Evolutionary conservation across 92 coral and sea anemone species (phyloP).

Genomic region (Chrysogorgia sp.): DNA sequence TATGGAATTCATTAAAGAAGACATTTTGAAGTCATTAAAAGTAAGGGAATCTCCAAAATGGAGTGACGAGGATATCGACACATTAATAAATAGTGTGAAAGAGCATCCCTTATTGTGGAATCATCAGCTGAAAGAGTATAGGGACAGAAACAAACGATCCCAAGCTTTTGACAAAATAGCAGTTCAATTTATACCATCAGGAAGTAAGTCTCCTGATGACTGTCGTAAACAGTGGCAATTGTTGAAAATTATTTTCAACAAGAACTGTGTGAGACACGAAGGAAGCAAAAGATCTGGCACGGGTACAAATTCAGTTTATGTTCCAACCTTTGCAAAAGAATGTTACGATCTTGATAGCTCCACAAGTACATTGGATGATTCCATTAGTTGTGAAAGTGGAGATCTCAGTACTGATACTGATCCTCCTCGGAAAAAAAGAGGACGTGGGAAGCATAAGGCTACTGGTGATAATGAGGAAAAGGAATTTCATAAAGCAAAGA

Average conservation of each 20-base stretch:
- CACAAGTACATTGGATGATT: conserved; percentile 21
- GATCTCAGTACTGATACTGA: not conserved
- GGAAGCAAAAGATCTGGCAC: conserved; percentile 56
- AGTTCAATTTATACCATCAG: conserved; percentile 53
- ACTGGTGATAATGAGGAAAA: conserved; percentile 33
- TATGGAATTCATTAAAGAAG: conserved; percentile 50
- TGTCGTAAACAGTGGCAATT: conserved; percentile 53
- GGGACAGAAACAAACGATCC: conserved; percentile 53
- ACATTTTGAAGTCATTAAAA: conserved; percentile 41
- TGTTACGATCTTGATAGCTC: conserved; percentile 51
- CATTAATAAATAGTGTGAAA: conserved; percentile 46
- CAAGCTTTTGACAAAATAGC: conserved; percentile 45
- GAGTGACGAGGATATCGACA: conserved; percentile 53
- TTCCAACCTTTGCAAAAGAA: too few relatives aligned
- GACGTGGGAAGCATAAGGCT: conserved; percentile 32
- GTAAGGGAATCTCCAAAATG: too few relatives aligned
- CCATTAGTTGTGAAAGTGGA: conserved; percentile 25
- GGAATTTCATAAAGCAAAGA: conserved; percentile 21
- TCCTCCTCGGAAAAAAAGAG: conserved; percentile 15
- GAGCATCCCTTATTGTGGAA: conserved; percentile 62
- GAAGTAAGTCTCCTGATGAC: conserved; percentile 52
- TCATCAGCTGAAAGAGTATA: conserved; percentile 50
- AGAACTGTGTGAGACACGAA: too few relatives aligned
- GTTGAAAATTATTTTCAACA: too few relatives aligned
- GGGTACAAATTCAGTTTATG: conserved; percentile 56